These are phyloP conservation scores for Addax nasomaculatus DNA, from an alignment of 2,113 vertebrate genomes.

Conservation along the genomic window DNA sequence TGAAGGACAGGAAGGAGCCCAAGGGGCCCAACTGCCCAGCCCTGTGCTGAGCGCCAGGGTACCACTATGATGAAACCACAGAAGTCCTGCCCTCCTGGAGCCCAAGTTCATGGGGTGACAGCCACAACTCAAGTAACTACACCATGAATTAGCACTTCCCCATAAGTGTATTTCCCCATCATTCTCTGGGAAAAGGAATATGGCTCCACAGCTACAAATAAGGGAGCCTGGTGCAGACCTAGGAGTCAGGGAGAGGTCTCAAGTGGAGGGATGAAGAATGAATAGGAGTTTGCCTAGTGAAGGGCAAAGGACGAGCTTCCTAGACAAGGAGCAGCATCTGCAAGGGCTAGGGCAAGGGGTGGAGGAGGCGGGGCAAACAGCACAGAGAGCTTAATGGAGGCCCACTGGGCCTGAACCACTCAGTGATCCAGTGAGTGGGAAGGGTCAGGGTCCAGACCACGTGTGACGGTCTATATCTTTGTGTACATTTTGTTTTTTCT, in stretches of 20 bases:
- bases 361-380: accelerated
- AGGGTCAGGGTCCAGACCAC: neutral
- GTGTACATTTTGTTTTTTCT: neutral
- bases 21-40: neutral
- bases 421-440: neutral
- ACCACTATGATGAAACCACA: neutral
- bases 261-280: neutral
- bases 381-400: neutral
- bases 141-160: neutral
- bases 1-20: neutral
- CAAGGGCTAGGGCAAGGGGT: neutral
- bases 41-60: neutral
- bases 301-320: neutral
- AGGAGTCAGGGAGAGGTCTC: neutral
- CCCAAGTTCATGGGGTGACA: neutral
- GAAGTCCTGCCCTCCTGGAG: neutral
- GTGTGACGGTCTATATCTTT: neutral
- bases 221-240: neutral
- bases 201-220: neutral
- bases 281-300: neutral
- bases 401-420: neutral
- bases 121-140: neutral
- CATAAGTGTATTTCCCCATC: neutral
- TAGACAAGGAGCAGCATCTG: neutral
- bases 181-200: neutral